Base-by-base conservation (phyloP, 2,888 invertebrate species). In the Nymphalis c-album region DNA sequence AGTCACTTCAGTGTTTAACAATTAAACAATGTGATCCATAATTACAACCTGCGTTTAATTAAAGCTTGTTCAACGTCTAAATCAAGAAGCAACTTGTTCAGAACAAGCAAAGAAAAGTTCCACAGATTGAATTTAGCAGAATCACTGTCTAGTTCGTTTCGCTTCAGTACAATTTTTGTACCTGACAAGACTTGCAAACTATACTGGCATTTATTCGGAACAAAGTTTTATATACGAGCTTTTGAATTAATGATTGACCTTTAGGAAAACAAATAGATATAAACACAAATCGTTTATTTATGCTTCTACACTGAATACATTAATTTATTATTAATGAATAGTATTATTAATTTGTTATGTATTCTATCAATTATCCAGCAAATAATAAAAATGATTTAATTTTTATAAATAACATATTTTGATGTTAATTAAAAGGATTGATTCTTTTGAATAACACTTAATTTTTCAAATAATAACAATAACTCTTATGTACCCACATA, bases 111-210 rank as follows among this genome's bases (percentile, higher is more conserved):
- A 71, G 74, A 80, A 86, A 66, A 85, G 80, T 87, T 85, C 74
- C 71, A 70, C 76, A 80, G 84, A 87, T 88, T 85, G 80, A 86
- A 86, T 88, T 86, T 84, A 82, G 80, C 81, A 83, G 85, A 85
- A 85, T 86, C 81, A 84, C 82, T 80, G 81, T 81, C 82, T 83
- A 78, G 80, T 83, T 80, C 82, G 81, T 79, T 82, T 79, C 79
- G 78, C 77, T 78, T 72, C 78, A 74, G 78, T 72, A 77, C 80
- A 86, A 83, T 85, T 86, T 86, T 87, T 85, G 84, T 86, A 90
- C 88, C 90, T 90, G 89, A 88, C 86, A 76, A 79, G 87, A 87
- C 85, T 88, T 84, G 84, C 82, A 85, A 87, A 84, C 83, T 84
- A 83, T 85, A 84, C 82, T 82, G 83, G 82, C 84, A 78, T 82